These are phyloP conservation scores for Lordiphosa mommai DNA, from an alignment of 1,140 invertebrate species.

Conservation along the genomic window DNA sequence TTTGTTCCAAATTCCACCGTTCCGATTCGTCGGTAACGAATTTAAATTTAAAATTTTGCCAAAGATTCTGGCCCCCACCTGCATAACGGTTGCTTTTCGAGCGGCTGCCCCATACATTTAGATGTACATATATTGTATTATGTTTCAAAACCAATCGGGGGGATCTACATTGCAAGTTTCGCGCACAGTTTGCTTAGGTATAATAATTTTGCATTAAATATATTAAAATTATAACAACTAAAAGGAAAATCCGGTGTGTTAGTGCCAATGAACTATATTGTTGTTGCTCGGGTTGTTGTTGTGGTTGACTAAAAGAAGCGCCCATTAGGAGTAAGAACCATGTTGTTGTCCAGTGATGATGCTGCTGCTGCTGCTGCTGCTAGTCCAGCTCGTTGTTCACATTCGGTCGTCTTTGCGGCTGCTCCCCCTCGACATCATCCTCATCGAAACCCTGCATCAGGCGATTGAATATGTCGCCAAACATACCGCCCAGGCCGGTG, in stretches of 20 bases:
- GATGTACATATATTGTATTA: slow-evolving; percentile 24
- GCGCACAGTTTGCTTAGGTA: slow-evolving; percentile 14
- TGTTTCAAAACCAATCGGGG: slow-evolving; percentile 21
- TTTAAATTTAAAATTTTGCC: too few relatives aligned
- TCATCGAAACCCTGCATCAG: slow-evolving; percentile 73
- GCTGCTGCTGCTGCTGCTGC: slow-evolving; percentile 20
- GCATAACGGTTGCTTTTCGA: too few relatives aligned
- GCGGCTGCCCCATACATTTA: too few relatives aligned
- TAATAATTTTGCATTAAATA: slow-evolving; percentile 28
- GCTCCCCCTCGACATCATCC: slow-evolving; percentile 47
- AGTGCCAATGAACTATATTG: slow-evolving; percentile 9
- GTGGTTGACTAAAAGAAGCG: slow-evolving; percentile 7
- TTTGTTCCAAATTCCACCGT: too few relatives aligned
- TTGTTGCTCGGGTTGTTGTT: not conserved
- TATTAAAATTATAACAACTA: slow-evolving; percentile 58
- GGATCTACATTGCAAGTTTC: slow-evolving; percentile 34
- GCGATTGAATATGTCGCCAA: slow-evolving; percentile 72
- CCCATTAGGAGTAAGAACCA: not conserved
- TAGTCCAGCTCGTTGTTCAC: slow-evolving; percentile 57
- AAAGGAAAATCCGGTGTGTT: slow-evolving; percentile 38
- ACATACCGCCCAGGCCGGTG: slow-evolving; percentile 69
- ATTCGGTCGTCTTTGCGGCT: slow-evolving; percentile 25
- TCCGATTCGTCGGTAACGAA: too few relatives aligned
- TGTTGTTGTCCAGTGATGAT: not conserved
- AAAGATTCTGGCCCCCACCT: too few relatives aligned